Conservation (phyloP, 2,113 vertebrate genomes). For the Pomatostomus ruficeps region DNA sequence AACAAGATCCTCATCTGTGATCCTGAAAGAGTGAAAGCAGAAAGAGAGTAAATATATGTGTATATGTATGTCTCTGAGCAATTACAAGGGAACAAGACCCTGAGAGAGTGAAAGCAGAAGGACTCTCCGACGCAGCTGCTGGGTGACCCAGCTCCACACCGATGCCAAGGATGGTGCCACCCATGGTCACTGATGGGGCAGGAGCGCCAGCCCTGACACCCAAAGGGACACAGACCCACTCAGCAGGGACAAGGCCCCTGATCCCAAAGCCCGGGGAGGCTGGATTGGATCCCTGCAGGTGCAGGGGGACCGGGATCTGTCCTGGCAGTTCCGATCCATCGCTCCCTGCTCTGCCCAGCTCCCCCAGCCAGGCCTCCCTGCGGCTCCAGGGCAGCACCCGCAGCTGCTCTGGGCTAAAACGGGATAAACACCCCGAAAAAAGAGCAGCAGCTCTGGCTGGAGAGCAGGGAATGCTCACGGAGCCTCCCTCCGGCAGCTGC, state of each 20-base stretch:
- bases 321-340: background rate
- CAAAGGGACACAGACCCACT: background rate
- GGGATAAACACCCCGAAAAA: background rate
- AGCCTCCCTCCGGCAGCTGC: background rate
- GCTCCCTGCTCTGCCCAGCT: background rate
- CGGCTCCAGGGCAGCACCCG: background rate
- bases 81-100: no score
- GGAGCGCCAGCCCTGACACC: background rate
- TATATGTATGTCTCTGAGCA: no score
- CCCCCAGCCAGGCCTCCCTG: background rate
- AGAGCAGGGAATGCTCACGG: background rate
- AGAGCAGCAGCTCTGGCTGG: background rate
- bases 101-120: background rate
- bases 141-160: background rate
- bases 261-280: background rate
- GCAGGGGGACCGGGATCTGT: rapidly evolving
- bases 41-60: no score
- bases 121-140: background rate
- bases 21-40: no score
- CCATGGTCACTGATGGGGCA: background rate
- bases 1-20: no score
- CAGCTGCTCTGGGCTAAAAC: background rate
- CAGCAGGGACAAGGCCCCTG: background rate
- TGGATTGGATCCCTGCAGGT: background rate
- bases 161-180: background rate